Conservation (phyloP, 2,113 vertebrate species). For the Passer domesticus region DNA sequence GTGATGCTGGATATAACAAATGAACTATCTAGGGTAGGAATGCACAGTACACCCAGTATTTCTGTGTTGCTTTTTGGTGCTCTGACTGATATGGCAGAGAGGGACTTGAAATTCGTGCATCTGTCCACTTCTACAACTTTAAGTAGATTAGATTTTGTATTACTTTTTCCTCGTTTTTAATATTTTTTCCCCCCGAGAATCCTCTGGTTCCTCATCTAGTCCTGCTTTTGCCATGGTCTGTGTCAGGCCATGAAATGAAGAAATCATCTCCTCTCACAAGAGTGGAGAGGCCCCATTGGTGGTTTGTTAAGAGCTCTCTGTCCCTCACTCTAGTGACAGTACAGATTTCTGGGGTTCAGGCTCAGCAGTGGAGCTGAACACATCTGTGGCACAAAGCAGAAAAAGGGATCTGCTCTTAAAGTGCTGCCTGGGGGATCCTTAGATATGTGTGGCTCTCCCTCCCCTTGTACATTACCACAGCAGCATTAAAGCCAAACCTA, state of each 20-base stretch:
- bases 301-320: neutral
- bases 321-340: neutral
- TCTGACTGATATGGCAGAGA: neutral
- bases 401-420: neutral
- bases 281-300: too few relatives aligned
- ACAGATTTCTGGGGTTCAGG: rapidly evolving
- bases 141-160: neutral
- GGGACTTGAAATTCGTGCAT: neutral
- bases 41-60: neutral
- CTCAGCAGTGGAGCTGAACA: neutral
- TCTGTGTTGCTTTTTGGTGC: neutral
- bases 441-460: neutral
- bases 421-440: neutral
- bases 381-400: neutral
- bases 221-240: neutral
- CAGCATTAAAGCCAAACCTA: neutral
- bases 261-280: neutral
- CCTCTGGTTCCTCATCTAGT: neutral
- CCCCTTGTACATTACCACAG: neutral
- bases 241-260: neutral
- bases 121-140: neutral
- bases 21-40: neutral
- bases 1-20: neutral
- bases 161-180: neutral
- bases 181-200: neutral